A percentile compares a stretch with the other conserved stretches of the same genome.
phyloP scores from a whole-genome alignment of 2,797 vertebrate genomes.

The Sebastes kiyomatsui region DNA sequence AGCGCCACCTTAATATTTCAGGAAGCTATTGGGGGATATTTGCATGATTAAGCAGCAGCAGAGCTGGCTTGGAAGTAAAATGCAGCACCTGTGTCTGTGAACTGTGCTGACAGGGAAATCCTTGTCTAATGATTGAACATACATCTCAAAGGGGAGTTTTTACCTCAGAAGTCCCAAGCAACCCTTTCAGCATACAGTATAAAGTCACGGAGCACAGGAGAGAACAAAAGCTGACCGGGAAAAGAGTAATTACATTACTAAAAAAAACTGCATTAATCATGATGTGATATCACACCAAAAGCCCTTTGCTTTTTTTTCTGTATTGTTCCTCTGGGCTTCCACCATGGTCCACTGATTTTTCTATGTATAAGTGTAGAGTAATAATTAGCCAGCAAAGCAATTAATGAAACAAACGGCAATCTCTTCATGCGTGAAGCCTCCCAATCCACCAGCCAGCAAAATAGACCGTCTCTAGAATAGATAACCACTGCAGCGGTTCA shows the following conservation, averaged over 20 bases:
- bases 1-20: conserved; percentile 27
- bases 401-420: conserved; percentile 5
- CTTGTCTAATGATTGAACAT: conserved; percentile 10
- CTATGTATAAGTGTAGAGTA: not conserved
- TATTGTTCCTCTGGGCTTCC: not conserved
- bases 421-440: not conserved
- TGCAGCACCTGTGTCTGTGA: not conserved
- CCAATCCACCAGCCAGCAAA: not conserved
- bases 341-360: not conserved
- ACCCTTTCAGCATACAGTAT: not conserved
- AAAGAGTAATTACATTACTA: not conserved
- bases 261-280: not conserved
- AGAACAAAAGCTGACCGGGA: not conserved
- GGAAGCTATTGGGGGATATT: not conserved
- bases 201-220: not conserved
- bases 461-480: not conserved
- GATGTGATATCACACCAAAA: not conserved
- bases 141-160: not conserved
- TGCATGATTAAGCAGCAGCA: conserved; percentile 22
- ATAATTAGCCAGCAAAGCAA: conserved; percentile 6
- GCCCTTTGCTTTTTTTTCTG: not conserved
- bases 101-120: conserved; percentile 14
- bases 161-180: conserved; percentile 6
- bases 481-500: not conserved
- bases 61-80: not conserved